phyloP scores from a whole-genome alignment of 2,888 invertebrate species.

The Perizoma affinitatum region DNA sequence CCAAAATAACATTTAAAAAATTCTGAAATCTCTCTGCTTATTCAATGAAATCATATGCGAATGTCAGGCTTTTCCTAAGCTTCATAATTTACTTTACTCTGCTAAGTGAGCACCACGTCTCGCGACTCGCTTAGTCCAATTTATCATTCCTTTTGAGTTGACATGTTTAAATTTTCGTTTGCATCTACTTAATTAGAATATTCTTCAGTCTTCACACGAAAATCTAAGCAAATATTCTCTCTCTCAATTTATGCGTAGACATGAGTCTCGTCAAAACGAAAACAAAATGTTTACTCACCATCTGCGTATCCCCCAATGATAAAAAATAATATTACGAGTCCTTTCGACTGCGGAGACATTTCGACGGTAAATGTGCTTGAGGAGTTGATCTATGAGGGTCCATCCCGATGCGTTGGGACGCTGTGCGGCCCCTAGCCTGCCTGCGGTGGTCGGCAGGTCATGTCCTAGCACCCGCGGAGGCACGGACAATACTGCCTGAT shows the following conservation, averaged over 20 bases:
- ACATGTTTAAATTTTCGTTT: conserved; percentile 5
- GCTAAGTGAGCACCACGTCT: conserved; percentile 5
- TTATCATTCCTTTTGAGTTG: conserved; percentile 5
- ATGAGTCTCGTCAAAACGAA: conserved; percentile 51
- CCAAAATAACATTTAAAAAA: too few species aligned
- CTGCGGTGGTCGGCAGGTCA: conserved; percentile 52
- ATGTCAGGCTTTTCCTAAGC: too few species aligned
- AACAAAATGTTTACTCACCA: conserved; percentile 69
- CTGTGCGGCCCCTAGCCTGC: conserved; percentile 45
- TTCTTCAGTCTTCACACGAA: conserved; percentile 2
- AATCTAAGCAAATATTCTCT: conserved; percentile 24
- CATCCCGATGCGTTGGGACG: conserved; percentile 66
- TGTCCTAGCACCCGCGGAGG: conserved; percentile 54
- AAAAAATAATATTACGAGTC: conserved; percentile 67
- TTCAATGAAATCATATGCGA: too few species aligned
- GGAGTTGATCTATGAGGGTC: conserved; percentile 66
- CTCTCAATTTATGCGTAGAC: conserved; percentile 44
- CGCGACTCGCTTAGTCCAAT: background rate
- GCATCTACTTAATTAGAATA: conserved; percentile 7
- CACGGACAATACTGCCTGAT: conserved; percentile 53
- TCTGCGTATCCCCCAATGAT: conserved; percentile 60
- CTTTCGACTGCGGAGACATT: conserved; percentile 74
- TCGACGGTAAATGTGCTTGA: conserved; percentile 66
- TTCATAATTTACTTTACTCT: background rate
- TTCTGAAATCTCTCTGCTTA: too few species aligned